Conservation (phyloP, 2,113 vertebrate genomes). For the Psittacus erithacus region DNA sequence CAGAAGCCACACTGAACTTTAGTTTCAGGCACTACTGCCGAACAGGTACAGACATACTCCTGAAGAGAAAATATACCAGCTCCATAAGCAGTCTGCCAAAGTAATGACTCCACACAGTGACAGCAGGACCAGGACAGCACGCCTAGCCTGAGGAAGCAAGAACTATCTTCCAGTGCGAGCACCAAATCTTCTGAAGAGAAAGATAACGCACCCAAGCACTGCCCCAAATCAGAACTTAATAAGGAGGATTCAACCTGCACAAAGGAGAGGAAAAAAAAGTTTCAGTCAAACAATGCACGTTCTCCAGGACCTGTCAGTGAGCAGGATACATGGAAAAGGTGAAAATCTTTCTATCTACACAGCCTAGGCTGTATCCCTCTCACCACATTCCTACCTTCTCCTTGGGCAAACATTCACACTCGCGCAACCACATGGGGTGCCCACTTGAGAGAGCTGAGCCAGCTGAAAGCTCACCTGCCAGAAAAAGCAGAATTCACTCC, state of each 20-base stretch:
- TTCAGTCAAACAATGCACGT: not conserved
- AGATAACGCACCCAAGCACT: not conserved
- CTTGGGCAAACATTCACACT: not conserved
- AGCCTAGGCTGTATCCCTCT: not conserved
- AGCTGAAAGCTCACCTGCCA: not conserved
- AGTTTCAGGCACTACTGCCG: not conserved
- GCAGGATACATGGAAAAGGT: not conserved
- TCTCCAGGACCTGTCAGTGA: not conserved
- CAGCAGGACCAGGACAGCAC: not conserved
- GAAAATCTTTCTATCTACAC: not conserved
- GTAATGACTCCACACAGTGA: not conserved
- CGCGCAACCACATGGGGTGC: not conserved
- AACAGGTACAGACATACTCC: not conserved
- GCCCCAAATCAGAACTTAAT: not conserved
- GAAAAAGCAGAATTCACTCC: not conserved
- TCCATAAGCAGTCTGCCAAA: not conserved
- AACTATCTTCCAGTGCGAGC: not conserved
- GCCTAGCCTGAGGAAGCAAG: not conserved
- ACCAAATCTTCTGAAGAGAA: not conserved
- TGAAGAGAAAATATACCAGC: not conserved
- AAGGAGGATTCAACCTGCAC: not conserved
- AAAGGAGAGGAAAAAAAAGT: accelerated
- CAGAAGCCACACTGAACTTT: not conserved
- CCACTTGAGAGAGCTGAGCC: not conserved
- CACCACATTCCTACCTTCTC: not conserved